phyloP scores from a whole-genome alignment of 2,113 vertebrate species.

The Recurvirostra avosetta region DNA sequence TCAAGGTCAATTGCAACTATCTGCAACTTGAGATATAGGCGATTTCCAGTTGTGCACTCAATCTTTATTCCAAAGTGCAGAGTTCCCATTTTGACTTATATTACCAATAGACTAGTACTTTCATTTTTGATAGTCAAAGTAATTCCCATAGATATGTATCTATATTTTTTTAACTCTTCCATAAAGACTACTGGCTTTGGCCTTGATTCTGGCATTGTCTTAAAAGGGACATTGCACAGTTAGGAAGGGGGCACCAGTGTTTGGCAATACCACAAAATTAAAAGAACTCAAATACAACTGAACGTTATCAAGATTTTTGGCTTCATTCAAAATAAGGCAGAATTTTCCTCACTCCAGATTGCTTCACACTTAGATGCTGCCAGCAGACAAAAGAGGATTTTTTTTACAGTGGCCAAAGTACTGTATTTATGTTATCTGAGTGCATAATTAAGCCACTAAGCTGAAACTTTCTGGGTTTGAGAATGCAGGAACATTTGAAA shows the following conservation, averaged over 20 bases:
- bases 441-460: slow-evolving; percentile 65
- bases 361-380: slow-evolving; percentile 43
- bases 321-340: slow-evolving; percentile 39
- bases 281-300: slow-evolving; percentile 11
- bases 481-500: neutral
- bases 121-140: neutral
- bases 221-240: neutral
- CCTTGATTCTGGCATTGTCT: slow-evolving; percentile 19
- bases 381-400: slow-evolving; percentile 54
- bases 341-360: slow-evolving; percentile 59
- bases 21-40: neutral
- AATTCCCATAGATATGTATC: neutral
- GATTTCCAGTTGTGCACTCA: neutral
- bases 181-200: neutral
- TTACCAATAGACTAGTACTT: neutral
- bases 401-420: slow-evolving; percentile 38
- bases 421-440: slow-evolving; percentile 68
- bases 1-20: neutral
- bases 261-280: neutral
- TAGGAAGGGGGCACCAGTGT: neutral
- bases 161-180: neutral
- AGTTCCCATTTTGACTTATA: neutral
- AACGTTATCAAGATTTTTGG: slow-evolving; percentile 47
- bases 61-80: neutral
- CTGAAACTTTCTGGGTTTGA: slow-evolving; percentile 18